Evolutionary conservation across 2,797 vertebrate genomes (phyloP), one percentile per base, ranked within the genome.

Genomic region (Epinephelus awoara): DNA sequence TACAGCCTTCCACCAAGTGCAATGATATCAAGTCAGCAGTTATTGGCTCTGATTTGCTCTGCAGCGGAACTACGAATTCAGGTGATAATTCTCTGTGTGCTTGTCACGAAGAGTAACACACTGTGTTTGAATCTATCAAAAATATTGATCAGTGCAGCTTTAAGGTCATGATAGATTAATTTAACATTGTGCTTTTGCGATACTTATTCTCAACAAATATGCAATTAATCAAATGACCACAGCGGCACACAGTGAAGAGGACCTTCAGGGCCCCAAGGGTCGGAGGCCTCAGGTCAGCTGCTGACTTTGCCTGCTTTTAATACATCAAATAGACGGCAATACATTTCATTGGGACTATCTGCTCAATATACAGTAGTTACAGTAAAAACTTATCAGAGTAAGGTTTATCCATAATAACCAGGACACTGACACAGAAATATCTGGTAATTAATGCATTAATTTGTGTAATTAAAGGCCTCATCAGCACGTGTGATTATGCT

Each of bases 401-500:
- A 47, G 15, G 10, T 23, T 40, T 23, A 62, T 38, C 3, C 27
- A 63, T 8, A 67, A 13, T 38, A 72, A 67, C n/a, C 44, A 67
- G 38, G 21, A 56, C 27, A 52, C 4, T 47, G 1, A n/a, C 51
- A 64, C 3, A 21, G 42, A 70, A 13, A 38, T 0, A 62, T 23
- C 51, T 69, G 2, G 13, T 51, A 51, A 74, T 56, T 51, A 63
- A 49, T 38, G 5, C 10, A 6, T 15, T 79, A 72, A 84, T 80
- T 54, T 59, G 55, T 67, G 46, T 52, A 80, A 51, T 72, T 77
- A 78, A 72, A 63, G 61, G 58, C 72, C 50, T 75, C 62, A 72
- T 76, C 65, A 40, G 64, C 68, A 17, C 63, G 49, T 59, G 34
- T 70, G 77, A 77, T 77, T 75, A 76, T 71, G 50, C 77, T 65